Percentiles rank a stretch among this genome's conserved stretches.
Conservation (phyloP, 2,888 invertebrate species). For the Lochmaea capreae region DNA sequence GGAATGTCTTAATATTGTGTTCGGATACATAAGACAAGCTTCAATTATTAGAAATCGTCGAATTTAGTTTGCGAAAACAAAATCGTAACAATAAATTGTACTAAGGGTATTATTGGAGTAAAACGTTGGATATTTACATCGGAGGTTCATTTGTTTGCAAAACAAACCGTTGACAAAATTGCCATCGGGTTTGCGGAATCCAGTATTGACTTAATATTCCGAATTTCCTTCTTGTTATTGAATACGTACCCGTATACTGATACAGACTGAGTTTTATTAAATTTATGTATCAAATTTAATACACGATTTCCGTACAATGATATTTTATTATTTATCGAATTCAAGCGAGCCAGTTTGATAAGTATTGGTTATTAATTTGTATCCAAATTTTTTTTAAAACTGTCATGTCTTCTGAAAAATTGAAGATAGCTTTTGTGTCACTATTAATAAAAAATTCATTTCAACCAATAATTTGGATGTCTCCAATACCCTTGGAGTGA, state of each 20-base stretch:
- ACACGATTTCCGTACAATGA: neutral
- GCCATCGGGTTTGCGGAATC: conserved; percentile 26
- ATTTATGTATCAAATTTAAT: conserved; percentile 9
- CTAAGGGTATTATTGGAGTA: conserved; percentile 1
- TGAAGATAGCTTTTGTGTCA: too few relatives aligned
- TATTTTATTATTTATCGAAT: neutral
- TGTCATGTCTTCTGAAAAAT: too few relatives aligned
- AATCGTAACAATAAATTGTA: conserved; percentile 12
- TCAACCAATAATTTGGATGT: too few relatives aligned
- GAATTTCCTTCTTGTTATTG: conserved; percentile 27
- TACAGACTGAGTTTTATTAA: conserved; percentile 13
- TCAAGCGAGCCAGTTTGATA: too few relatives aligned
- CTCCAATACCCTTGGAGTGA: too few relatives aligned
- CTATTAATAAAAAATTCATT: too few relatives aligned
- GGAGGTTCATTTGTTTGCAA: conserved; percentile 26
- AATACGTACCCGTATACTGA: conserved; percentile 22
- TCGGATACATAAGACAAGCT: neutral
- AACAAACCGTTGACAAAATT: conserved; percentile 33
- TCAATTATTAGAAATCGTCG: neutral
- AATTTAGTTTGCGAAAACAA: conserved; percentile 11
- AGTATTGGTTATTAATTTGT: too few relatives aligned
- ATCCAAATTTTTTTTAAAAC: too few relatives aligned
- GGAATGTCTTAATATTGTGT: neutral
- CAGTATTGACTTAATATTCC: conserved; percentile 28
- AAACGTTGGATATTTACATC: conserved; percentile 20